Percentiles rank a stretch among this genome's conserved stretches.
These are phyloP conservation scores for Eulemur rufifrons DNA, from an alignment of 2,113 vertebrate species.

Conservation along the genomic window DNA sequence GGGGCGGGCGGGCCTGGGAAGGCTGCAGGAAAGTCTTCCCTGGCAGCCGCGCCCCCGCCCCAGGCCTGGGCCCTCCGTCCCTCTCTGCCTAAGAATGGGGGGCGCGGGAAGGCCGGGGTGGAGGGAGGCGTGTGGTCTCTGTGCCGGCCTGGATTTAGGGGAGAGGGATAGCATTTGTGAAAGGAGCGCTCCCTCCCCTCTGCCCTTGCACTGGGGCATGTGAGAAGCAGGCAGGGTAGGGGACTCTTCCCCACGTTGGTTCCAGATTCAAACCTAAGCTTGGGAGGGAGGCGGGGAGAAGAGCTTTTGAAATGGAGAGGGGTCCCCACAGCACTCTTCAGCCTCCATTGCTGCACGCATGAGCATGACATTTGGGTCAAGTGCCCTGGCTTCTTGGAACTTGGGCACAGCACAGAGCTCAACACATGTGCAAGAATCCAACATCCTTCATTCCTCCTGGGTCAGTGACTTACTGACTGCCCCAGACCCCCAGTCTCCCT, in stretches of 20 bases:
- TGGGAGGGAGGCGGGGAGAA: neutral
- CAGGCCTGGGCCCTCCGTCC: neutral
- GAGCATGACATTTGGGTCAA: neutral
- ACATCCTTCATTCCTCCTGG: neutral
- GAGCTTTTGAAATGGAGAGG: neutral
- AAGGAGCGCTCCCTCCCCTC: neutral
- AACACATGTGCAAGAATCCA: neutral
- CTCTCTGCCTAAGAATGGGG: fast-evolving
- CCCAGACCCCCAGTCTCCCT: no score
- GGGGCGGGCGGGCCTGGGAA: neutral
- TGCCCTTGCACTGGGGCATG: fast-evolving
- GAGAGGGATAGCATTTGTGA: neutral
- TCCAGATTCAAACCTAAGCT: neutral
- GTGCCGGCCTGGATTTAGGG: conserved; percentile 73
- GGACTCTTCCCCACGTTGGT: neutral
- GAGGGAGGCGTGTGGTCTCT: conserved; percentile 71
- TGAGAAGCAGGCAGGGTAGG: neutral
- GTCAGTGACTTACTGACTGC: neutral
- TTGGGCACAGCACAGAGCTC: neutral
- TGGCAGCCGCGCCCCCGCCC: neutral
- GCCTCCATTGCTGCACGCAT: fast-evolving
- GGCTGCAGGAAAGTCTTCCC: neutral
- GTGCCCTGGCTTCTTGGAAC: neutral
- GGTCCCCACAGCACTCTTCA: neutral
- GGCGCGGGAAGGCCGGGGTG: neutral